Base-by-base conservation (phyloP, 2,797 vertebrate species). In the Scarus forsteni region DNA sequence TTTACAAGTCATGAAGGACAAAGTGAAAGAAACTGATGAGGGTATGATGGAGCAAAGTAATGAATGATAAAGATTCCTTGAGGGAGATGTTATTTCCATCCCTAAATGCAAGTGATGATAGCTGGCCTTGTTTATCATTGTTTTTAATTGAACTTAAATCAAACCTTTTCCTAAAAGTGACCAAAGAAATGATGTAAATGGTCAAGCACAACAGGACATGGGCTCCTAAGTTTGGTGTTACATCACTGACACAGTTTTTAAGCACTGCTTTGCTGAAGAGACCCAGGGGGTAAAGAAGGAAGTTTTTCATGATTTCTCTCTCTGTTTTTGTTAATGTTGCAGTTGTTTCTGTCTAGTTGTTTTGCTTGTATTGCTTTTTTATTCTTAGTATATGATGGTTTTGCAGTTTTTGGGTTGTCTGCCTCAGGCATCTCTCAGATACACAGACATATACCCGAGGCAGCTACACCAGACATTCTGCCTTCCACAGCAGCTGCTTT, bases 401-500 rank as follows among this genome's bases (percentile, higher is more conserved):
- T 40, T 11, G 8, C 39, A 15, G 15, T 58, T 68, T 63, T 18
- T 1, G 15, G 15, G 58, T 64, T 60, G 45, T 70, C 44, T 60
- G 66, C 76, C 74, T 67, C 48, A 8, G 68, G 63, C 67, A 35
- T 36, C 39, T 38, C 27, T 38, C 46, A 61, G 39, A 19, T 42
- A 18, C 45, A 48, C 16, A 44, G 43, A 68, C 59, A 54, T 38
- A 60, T 7, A 53, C 10, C 8, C 8, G 10, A 48, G 39, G 67
- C 15, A 8, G 60, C 60, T 45, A 38, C 60, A 51, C 84, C 15
- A 75, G 66, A 71, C 58, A 50, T 65, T 66, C 19, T 60, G 1
- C 13, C 44, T 75, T 77, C 16, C n/a, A 7, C 55, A 51, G 70
- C 34, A 57, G 50, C 79, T 68, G 51, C 66, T 64, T 49, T 27